Base-by-base conservation (phyloP, 2,888 invertebrate genomes). In the Cinara cedri region DNA sequence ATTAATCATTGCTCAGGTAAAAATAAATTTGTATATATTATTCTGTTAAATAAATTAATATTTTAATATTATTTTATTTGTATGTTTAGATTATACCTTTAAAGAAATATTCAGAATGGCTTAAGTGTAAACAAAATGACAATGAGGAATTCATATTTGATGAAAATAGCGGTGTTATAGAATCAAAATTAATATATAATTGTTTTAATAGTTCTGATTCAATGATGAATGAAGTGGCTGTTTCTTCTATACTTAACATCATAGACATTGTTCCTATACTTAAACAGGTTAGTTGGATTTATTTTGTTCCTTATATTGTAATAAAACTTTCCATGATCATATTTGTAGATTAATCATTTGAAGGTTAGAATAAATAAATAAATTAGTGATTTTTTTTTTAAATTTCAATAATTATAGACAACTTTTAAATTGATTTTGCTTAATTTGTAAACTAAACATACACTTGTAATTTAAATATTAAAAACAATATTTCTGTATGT, bases 1-100 rank as follows among this genome's bases (percentile, higher is more conserved):
- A 57, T 66, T 76, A 55, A 46, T 76, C n/a, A 16, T 66, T 46
- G 66, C 46, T 24, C 76, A 76, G 76, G 76, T 76, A 42, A 75
- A 34, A 6, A 34, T 6, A n/a, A n/a, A 49, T 13, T n/a, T 49
- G 10, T 63, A 49, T 11, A 54, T 49, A 0, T n/a, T 62, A n/a
- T 51, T 46, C 9, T 34, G 4, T 21, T n/a, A 9, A 26, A 21
- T 14, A 16, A 6, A 19, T 14, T 42, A 65, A 55, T 71, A 55
- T 49, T 1, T n/a, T 34, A n/a, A n/a, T 51, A 11, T 54, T 42
- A 42, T 71, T 54, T 16, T 1, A 42, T 63, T 63, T 55, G 1
- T 65, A 16, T 55, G 65, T 46, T n/a, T n/a, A 76, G 76, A 10
- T 76, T n/a, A 66, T 16, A 26, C 66, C 66, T 8, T 46, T 66